phyloP scores from a whole-genome alignment of 2,113 vertebrate genomes.

The Micronycteris hirsuta region DNA sequence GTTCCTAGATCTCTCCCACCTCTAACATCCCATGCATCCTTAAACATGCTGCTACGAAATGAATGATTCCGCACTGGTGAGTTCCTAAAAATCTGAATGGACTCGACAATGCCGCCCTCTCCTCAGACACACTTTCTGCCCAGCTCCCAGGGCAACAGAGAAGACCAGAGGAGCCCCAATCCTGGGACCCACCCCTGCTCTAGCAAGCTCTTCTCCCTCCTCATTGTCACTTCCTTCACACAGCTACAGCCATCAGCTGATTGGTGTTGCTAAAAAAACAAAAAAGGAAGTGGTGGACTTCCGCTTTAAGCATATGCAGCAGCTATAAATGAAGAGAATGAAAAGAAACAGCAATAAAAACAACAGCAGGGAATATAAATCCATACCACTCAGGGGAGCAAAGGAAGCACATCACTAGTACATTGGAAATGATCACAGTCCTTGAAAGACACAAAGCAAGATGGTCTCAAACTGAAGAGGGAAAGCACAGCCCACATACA shows the following conservation, averaged over 20 bases:
- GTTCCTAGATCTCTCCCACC: neutral
- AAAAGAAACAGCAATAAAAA: neutral
- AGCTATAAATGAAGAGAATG: neutral
- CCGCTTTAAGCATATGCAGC: neutral
- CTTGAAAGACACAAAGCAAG: neutral
- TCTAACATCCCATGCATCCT: neutral
- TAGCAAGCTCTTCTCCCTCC: neutral
- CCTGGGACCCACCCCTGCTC: neutral
- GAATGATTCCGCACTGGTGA: neutral
- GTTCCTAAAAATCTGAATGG: neutral
- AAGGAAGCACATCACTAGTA: rapidly evolving
- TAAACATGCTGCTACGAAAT: neutral
- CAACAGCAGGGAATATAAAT: neutral
- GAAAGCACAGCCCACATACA: neutral
- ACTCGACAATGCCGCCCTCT: neutral
- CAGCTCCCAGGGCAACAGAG: neutral
- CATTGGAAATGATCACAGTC: rapidly evolving
- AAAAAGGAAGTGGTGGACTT: conserved; percentile 51
- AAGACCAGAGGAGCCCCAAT: neutral
- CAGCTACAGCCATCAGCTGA: conserved; percentile 30
- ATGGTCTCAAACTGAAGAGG: neutral
- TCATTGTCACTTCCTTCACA: neutral
- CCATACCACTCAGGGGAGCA: neutral
- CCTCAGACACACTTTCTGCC: neutral
- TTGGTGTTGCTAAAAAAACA: neutral